phyloP scores from a whole-genome alignment of 2,888 invertebrate genomes.

The Nephrotoma appendiculata region DNA sequence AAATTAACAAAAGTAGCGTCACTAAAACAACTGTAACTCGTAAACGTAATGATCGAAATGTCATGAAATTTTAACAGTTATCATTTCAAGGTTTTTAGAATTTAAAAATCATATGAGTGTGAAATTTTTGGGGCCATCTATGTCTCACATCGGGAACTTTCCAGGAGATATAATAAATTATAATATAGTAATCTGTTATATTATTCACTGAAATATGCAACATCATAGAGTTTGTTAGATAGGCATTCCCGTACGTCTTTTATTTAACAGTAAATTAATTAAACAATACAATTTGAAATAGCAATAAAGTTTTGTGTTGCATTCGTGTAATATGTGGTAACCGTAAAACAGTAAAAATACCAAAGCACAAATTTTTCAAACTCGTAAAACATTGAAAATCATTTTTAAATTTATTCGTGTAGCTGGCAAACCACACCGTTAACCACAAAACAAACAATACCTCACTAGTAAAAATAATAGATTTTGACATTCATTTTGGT shows the following conservation, averaged over 20 bases:
- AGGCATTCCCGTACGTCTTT: neutral
- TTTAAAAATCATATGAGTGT: too few species aligned
- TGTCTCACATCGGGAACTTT: too few species aligned
- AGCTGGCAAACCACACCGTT: neutral
- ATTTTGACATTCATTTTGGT: neutral
- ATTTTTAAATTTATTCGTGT: neutral
- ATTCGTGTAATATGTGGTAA: neutral
- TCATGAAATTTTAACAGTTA: too few species aligned
- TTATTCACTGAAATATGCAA: too few species aligned
- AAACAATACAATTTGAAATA: neutral
- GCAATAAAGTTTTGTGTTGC: neutral
- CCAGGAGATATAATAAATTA: too few species aligned
- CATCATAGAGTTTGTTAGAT: too few species aligned
- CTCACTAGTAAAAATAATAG: neutral
- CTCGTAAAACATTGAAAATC: neutral
- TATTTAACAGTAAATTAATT: neutral
- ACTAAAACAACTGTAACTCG: too few species aligned
- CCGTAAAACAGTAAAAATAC: neutral
- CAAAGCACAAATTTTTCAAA: neutral
- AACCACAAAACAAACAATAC: neutral
- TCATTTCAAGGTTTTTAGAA: too few species aligned
- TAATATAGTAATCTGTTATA: too few species aligned
- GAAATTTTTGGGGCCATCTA: too few species aligned
- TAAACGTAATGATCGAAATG: too few species aligned
- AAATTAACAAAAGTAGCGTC: too few species aligned